Base-by-base conservation (phyloP, 2,888 invertebrate genomes). In the Xylophagus ater region DNA sequence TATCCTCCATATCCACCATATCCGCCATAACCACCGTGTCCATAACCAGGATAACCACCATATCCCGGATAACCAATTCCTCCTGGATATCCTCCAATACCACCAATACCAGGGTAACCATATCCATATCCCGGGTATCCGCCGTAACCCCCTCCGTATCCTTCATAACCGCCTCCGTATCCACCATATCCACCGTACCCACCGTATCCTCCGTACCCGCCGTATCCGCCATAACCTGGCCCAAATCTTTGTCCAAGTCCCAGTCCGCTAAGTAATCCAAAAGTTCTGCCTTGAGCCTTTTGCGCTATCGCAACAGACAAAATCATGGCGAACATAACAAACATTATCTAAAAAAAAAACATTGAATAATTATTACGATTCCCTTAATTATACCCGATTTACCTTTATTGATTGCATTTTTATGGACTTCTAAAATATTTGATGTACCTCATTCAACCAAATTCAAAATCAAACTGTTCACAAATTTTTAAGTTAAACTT, bases 31-130 rank as follows among this genome's bases (percentile, higher is more conserved):
- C 18, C 7, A 8, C 32, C 32, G n/a, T 12, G 10, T 15, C 30
- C 30, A 3, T n/a, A n/a, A n/a, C 36, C 28, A 28, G 26, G 28
- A 14, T 20, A 18, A 10, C 36, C 36, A 10, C 36, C 37, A 21
- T 29, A 36, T 2, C 31, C 38, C n/a, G 19, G 19, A 32, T 20
- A 20, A 18, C 19, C 32, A 12, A 23, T 6, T 8, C 5, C 18
- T 26, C 12, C 9, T 26, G 26, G 26, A 9, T 26, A n/a, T 4
- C 12, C 7, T 23, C 23, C 23, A 10, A 14, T 19, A 9, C 23
- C 23, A 10, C 23, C 23, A 10, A 8, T 8, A 23, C 23, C 23
- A 8, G 23, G 23, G 23, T 23, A 23, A 8, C 23, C 23, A 10
- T 23, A 23, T 4, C 12, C 7, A 14, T 19, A 17, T 21, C 23